Evolutionary conservation across 2,797 vertebrate genomes (phyloP), one percentile per base, ranked within the genome.

Genomic region (Syngnathus acus): DNA sequence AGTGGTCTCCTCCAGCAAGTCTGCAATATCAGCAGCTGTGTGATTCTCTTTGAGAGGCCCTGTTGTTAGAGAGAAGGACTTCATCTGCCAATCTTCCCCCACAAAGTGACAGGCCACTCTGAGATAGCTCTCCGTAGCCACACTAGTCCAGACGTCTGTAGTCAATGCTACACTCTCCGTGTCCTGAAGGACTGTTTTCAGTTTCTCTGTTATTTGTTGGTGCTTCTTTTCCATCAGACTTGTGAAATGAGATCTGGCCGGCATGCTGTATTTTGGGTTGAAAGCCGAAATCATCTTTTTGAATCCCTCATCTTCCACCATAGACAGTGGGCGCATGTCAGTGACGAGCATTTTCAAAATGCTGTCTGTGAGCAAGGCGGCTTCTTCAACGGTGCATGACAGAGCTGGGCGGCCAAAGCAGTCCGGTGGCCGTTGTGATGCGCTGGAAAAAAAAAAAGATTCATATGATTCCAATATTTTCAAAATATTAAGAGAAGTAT

Each of bases 11-110:
- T 81, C 64, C 40, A 80, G 11, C 67, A 73, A 73, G 1, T 72
- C 63, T 54, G 67, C 69, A 68, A 79, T 79, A 64, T 77, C 77
- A 39, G 40, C 60, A 51, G 68, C 73, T 1, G 57, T 70, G 53
- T 80, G 63, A 59, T 62, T 60, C 17, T 68, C 67, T 42, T 69
- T 63, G 17, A 72, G 59, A 0, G 32, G 47, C 32, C 38, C 51
- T 2, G 53, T 67, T 21, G 62, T 60, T 16, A 68, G 60, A 4
- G 10, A 23, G 47, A 51, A 45, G 5, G 60, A 60, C 39, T 21
- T 7, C 54, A 68, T 68, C 10, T 62, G 23, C 71, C 42, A 68
- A 26, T 66, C 37, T 19, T 76, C 32, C 6, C 40, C 26, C 37
- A 69, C 2, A 47, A 54, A 76, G 21, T 76, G 65, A 9, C 66